Percentiles rank a stretch among this genome's conserved stretches.
Evolutionary conservation across 1,140 invertebrate species (phyloP).

Genomic region (Bombus vancouverensis): DNA sequence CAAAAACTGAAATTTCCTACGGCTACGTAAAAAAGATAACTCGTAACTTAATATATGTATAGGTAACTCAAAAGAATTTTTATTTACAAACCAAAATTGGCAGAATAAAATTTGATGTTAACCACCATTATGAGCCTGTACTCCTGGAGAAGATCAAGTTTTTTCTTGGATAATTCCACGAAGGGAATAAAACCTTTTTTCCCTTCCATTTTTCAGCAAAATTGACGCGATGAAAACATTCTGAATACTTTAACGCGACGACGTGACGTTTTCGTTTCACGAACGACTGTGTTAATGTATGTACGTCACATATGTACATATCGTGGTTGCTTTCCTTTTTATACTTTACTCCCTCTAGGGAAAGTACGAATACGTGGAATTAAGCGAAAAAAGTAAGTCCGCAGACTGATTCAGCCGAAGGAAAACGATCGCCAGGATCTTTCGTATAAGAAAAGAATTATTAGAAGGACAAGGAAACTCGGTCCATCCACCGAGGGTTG

Average conservation of each 20-base stretch:
- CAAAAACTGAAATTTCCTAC: too few species aligned
- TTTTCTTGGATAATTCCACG: not conserved
- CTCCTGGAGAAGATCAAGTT: not conserved
- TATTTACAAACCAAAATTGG: too few species aligned
- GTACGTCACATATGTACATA: not conserved
- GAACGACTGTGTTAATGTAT: not conserved
- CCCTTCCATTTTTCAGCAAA: not conserved
- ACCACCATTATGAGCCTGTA: not conserved
- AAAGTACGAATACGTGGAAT: not conserved
- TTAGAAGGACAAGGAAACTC: not conserved
- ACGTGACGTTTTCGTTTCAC: not conserved
- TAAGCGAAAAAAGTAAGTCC: not conserved
- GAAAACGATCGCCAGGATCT: slow-evolving; percentile 5
- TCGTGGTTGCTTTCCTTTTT: not conserved
- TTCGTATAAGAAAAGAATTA: not conserved
- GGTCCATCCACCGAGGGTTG: not conserved
- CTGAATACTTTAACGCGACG: not conserved
- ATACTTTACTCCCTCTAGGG: too few species aligned
- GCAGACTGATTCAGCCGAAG: too few species aligned
- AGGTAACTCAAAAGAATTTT: too few species aligned
- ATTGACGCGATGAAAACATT: not conserved
- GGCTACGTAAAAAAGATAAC: too few species aligned
- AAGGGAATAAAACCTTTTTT: not conserved
- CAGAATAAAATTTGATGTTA: slow-evolving; percentile 13
- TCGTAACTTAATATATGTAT: too few species aligned